Conservation (phyloP, 2,888 invertebrate species). For the Clitarchus hookeri region DNA sequence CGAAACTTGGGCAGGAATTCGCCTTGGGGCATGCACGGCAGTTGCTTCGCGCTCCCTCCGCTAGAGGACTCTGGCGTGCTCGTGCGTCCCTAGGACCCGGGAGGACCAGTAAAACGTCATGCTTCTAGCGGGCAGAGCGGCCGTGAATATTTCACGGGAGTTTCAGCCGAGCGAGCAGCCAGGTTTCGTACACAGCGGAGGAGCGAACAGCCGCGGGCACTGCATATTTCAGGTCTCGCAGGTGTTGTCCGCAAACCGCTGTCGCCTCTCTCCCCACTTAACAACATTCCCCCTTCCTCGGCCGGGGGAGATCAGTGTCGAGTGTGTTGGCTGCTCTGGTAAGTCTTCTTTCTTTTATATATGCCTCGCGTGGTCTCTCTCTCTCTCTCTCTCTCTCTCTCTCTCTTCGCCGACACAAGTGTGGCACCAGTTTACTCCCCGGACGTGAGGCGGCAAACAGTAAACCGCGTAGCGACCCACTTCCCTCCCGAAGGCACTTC, state of each 20-base stretch:
- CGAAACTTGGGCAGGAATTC: too few relatives aligned
- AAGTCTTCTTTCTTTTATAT: neutral
- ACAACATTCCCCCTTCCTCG: neutral
- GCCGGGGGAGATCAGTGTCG: conserved; percentile 3
- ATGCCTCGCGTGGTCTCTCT: neutral
- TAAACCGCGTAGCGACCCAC: conserved; percentile 36
- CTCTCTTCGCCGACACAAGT: neutral
- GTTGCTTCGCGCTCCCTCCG: neutral
- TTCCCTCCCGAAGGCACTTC: conserved; percentile 37
- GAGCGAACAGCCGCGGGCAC: neutral
- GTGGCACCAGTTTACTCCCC: neutral
- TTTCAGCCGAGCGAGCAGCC: too few relatives aligned
- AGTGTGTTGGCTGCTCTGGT: neutral
- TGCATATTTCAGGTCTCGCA: neutral
- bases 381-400: neutral
- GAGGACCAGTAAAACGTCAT: neutral
- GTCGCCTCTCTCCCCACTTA: conserved; percentile 1
- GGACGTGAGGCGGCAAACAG: neutral
- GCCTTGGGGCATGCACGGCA: neutral
- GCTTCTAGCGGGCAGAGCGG: neutral
- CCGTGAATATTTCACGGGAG: neutral
- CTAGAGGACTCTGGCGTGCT: neutral
- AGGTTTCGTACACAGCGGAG: neutral
- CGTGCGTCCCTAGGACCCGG: neutral
- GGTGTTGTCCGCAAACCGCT: neutral